Conservation (phyloP, 1,140 invertebrate species). For the Pseudomyrmex concolor region DNA sequence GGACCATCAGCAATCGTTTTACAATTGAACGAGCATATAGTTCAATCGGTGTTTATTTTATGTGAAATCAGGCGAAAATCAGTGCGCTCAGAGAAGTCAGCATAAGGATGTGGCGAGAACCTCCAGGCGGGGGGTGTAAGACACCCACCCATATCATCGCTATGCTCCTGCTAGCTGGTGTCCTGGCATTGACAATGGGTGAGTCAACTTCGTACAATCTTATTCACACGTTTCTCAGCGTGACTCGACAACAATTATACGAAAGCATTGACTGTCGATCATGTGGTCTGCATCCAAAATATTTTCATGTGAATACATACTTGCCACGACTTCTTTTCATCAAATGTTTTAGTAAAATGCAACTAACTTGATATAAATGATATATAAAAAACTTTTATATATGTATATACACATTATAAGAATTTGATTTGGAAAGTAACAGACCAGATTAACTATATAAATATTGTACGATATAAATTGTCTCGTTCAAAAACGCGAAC, state of each 20-base stretch:
- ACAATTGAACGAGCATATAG: not conserved
- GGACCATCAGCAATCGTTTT: conserved; percentile 20
- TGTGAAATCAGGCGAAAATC: conserved; percentile 72
- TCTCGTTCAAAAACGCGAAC: not conserved
- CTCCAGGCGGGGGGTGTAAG: conserved; percentile 68
- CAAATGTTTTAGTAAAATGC: not conserved
- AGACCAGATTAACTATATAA: too few species aligned
- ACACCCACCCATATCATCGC: conserved; percentile 47
- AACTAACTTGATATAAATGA: not conserved
- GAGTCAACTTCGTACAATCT: conserved; percentile 53
- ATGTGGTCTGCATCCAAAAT: not conserved
- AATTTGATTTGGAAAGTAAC: not conserved
- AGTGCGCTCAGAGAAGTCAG: conserved; percentile 63
- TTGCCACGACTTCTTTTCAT: not conserved
- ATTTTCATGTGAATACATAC: not conserved
- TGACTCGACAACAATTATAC: conserved; percentile 31
- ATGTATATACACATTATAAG: conserved; percentile 13
- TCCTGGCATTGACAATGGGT: conserved; percentile 69
- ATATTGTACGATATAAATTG: not conserved
- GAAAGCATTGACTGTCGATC: conserved; percentile 12
- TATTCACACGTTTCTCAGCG: conserved; percentile 29
- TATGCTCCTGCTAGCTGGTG: conserved; percentile 63
- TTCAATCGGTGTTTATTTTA: conserved; percentile 64
- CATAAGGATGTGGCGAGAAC: conserved; percentile 72
- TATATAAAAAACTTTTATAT: not conserved